Base-by-base conservation (phyloP, 2,797 vertebrate genomes). In the Apogon talboti region DNA sequence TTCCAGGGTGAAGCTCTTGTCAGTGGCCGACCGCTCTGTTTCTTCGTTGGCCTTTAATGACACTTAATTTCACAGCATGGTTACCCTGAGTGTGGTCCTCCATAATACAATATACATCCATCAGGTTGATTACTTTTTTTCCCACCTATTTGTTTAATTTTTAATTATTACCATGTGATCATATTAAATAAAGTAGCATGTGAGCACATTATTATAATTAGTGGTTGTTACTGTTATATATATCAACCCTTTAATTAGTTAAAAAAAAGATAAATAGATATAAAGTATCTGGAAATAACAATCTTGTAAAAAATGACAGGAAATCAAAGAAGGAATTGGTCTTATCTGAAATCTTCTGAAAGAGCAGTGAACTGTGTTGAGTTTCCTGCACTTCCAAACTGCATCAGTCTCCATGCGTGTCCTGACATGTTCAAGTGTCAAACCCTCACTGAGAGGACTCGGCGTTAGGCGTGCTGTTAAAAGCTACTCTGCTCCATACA, bases 321-420 rank as follows among this genome's bases (percentile, higher is more conserved):
- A 84, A 82, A 71, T 73, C n/a, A 28, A 12, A 54, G 52, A 42
- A 57, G 19, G 11, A 60, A 41, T 50, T 28, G 42, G 18, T 33
- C 13, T 80, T 43, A 59, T 78, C 52, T 50, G 50, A 68, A 54
- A 19, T 45, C 1, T 7, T 30, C 62, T 66, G 51, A 3, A 21
- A 28, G 53, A 54, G 42, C 28, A 28, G 47, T 78, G 64, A 75
- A 65, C 61, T 60, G 62, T 47, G 21, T 21, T 51, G 19, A 35
- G 68, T 61, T 66, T 67, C 75, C 66, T 71, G 52, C 51, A 30
- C 71, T 43, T 61, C n/a, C 51, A 66, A 74, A 62, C 63, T 55
- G 66, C 70, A 54, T 77, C 53, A 33, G 74, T 78, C 75, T 79
- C 58, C 0, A 10, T 46, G 67, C 87, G 6, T 88, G 91, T 83